Percentiles rank a stretch among this genome's conserved stretches.
These are phyloP conservation scores for Lepidurus packardi DNA, from an alignment of 1,140 invertebrate species.

Conservation along the genomic window DNA sequence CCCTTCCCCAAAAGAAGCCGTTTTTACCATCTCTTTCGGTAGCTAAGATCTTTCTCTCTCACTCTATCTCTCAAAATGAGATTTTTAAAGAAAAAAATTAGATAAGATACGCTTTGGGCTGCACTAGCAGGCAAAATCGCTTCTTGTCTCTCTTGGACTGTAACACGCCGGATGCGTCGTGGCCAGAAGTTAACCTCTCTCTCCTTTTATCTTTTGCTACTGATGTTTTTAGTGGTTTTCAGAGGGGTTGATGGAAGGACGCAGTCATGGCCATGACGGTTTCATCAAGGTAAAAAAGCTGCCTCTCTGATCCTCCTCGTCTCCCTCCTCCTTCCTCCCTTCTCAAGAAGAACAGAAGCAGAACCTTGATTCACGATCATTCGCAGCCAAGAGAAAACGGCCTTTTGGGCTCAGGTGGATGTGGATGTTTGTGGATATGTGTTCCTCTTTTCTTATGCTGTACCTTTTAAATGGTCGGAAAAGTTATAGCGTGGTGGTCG, in stretches of 20 bases:
- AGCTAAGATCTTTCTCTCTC: background rate
- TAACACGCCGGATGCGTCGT: background rate
- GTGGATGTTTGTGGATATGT: background rate
- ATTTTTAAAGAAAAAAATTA: background rate
- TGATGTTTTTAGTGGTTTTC: background rate
- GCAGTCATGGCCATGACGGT: constrained; percentile 13
- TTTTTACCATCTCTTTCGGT: no score
- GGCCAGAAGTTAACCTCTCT: background rate
- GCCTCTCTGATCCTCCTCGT: no score
- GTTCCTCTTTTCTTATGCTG: background rate
- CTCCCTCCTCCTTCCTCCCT: background rate
- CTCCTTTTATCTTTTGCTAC: background rate
- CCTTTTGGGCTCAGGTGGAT: no score
- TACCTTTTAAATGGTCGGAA: no score
- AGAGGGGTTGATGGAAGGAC: background rate
- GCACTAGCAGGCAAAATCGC: constrained; percentile 6
- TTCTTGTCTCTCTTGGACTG: background rate
- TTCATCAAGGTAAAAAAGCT: background rate
- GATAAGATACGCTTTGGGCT: constrained; percentile 8
- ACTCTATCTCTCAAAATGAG: background rate
- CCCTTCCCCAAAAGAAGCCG: no score
- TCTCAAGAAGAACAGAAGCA: background rate
- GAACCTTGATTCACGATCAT: constrained; percentile 5
- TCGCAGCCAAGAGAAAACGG: background rate
- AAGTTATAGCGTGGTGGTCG: background rate